Percentiles rank a stretch among this genome's conserved stretches.
Conservation (phyloP, 2,113 vertebrate genomes). For the Aphyosemion australe region DNA sequence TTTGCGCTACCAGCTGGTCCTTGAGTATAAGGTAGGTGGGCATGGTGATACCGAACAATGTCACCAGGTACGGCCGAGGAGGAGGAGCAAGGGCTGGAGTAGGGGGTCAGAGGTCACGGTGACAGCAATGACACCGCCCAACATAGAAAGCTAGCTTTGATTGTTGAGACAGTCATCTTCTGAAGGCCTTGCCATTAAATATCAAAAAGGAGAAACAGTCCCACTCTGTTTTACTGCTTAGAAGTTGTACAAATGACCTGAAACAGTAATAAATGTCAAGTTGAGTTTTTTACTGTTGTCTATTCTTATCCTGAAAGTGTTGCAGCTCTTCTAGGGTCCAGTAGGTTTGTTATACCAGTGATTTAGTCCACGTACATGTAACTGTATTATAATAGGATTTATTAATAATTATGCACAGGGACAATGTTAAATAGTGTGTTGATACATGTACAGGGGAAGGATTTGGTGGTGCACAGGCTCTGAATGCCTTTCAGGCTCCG, state of each 20-base stretch:
- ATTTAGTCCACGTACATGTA: neutral
- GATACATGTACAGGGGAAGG: too few relatives aligned
- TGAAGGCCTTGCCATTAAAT: slow-evolving; percentile 15
- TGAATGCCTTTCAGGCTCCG: too few relatives aligned
- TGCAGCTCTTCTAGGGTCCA: slow-evolving; percentile 9
- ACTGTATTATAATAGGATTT: neutral
- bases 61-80: slow-evolving; percentile 19
- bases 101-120: slow-evolving; percentile 37
- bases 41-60: slow-evolving; percentile 5
- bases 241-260: neutral
- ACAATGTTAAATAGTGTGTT: neutral
- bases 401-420: neutral
- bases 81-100: neutral
- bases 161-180: slow-evolving; percentile 43
- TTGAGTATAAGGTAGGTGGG: slow-evolving; percentile 73
- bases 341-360: slow-evolving; percentile 4
- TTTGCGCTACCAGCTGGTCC: slow-evolving; percentile 67
- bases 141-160: slow-evolving; percentile 47
- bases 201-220: neutral
- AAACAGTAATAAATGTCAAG: neutral
- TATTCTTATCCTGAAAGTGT: neutral
- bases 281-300: neutral
- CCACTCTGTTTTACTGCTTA: neutral
- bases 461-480: too few relatives aligned
- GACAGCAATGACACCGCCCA: slow-evolving; percentile 26